Percentiles rank a stretch among this genome's conserved stretches.
phyloP scores from a whole-genome alignment of 2,888 invertebrate species.

The Amitus sp. region DNA sequence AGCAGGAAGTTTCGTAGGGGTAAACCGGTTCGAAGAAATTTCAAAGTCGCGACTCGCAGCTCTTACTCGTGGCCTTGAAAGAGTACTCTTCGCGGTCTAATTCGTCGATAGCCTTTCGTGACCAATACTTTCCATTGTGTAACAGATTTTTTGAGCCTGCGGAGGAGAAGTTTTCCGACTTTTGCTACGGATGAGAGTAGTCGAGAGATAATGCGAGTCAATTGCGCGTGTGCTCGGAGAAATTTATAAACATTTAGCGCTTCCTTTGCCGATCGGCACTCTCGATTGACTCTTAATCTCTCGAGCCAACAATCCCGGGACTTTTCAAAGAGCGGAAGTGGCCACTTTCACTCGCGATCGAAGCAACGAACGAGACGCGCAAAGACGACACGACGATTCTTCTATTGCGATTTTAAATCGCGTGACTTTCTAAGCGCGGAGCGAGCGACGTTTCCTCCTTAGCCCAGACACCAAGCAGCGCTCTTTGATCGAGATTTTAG shows the following conservation, averaged over 20 bases:
- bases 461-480: neutral
- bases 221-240: constrained; percentile 2
- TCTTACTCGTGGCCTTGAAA: constrained; percentile 61
- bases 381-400: constrained; percentile 19
- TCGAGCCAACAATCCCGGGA: neutral
- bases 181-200: neutral
- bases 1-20: too few species aligned
- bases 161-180: neutral
- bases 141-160: constrained; percentile 52
- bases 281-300: neutral
- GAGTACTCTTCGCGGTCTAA: constrained; percentile 62
- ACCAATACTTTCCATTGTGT: constrained; percentile 65
- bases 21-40: constrained; percentile 56
- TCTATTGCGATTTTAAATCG: constrained; percentile 2
- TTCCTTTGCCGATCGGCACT: too few species aligned
- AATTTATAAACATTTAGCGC: neutral
- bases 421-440: constrained; percentile 9
- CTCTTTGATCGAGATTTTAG: neutral
- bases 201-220: neutral
- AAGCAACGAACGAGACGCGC: constrained; percentile 21
- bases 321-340: constrained; percentile 56
- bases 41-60: constrained; percentile 48
- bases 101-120: constrained; percentile 60
- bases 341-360: constrained; percentile 49
- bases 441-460: constrained; percentile 10